phyloP scores from a whole-genome alignment of 2,888 invertebrate species.

The Pseudococcus viburni region DNA sequence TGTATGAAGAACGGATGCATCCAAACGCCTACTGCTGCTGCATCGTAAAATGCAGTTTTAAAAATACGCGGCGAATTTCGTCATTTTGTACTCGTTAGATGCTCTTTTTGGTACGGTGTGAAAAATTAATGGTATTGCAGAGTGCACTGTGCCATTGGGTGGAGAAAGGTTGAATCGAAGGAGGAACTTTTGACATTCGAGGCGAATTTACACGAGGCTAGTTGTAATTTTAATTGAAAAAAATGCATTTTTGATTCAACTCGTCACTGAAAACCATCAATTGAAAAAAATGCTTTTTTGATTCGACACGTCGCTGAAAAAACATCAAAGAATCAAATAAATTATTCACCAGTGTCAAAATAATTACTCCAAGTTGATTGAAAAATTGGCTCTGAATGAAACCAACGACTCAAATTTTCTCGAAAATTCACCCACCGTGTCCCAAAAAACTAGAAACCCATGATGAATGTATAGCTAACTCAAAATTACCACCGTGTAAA shows the following conservation, averaged over 20 bases:
- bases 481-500: neutral
- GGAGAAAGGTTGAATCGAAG: neutral
- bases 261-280: no score
- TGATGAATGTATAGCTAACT: neutral
- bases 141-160: neutral
- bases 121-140: neutral
- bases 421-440: no score
- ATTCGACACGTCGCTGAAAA: no score
- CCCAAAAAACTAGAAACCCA: no score
- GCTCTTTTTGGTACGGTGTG: neutral
- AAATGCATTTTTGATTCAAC: no score
- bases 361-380: no score
- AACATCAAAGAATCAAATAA: no score
- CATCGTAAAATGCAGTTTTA: neutral
- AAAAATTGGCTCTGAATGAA: no score
- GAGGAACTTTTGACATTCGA: neutral
- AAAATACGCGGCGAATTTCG: neutral
- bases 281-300: no score
- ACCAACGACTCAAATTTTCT: no score
- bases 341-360: no score
- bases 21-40: neutral
- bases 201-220: neutral
- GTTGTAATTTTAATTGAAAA: no score
- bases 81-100: neutral
- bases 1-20: neutral